Evolutionary conservation across 2,113 vertebrate species (phyloP).

Genomic region (Pipra filicauda): DNA sequence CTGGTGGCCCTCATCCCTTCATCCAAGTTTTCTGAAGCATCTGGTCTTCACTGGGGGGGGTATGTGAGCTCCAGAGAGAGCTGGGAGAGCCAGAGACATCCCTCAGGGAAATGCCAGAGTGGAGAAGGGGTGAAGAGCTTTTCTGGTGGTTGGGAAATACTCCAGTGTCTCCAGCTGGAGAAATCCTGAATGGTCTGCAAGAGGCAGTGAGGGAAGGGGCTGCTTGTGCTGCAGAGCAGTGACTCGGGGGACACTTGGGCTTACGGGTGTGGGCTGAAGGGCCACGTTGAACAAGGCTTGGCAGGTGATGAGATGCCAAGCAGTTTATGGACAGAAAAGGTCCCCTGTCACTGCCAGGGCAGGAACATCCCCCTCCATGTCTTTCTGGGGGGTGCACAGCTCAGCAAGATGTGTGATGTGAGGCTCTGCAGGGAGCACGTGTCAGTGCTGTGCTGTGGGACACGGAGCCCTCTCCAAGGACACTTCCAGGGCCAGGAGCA

Average conservation of each 20-base stretch:
- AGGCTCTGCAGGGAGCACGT: not conserved
- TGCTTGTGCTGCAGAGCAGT: not conserved
- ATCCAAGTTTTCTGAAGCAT: not conserved
- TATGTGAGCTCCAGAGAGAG: not conserved
- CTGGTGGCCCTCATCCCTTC: not conserved
- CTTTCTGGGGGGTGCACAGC: fast-evolving
- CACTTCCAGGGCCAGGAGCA: not conserved
- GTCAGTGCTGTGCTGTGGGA: fast-evolving
- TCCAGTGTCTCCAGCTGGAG: not conserved
- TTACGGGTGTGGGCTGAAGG: not conserved
- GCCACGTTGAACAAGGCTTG: fast-evolving
- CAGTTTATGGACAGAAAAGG: not conserved
- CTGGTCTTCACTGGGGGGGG: not conserved
- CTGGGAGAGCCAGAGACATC: not conserved
- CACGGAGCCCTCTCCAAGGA: fast-evolving
- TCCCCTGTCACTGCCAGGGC: not conserved
- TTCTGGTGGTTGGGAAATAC: not conserved
- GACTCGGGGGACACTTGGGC: not conserved
- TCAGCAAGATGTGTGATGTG: not conserved
- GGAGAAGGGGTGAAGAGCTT: fast-evolving
- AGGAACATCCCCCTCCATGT: not conserved
- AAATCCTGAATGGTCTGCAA: not conserved
- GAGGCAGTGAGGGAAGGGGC: not conserved
- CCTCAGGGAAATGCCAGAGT: not conserved
- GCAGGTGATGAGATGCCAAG: fast-evolving